Percentiles rank a stretch among this genome's conserved stretches.
Evolutionary conservation across 2,888 invertebrate genomes (phyloP).

Genomic region (Cancer borealis): DNA sequence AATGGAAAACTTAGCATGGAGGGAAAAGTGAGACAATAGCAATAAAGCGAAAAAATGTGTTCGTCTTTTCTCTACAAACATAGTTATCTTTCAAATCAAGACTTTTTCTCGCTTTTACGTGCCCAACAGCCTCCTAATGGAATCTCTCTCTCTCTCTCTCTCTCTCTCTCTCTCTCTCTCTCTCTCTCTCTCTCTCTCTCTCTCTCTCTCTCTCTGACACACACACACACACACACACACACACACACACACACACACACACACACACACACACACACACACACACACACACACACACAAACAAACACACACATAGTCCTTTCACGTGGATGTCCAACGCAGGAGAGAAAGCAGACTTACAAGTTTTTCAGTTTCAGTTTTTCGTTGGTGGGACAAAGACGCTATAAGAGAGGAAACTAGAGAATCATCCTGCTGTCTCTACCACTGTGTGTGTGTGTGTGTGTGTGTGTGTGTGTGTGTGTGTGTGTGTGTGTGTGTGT

Average conservation of each 20-base stretch:
- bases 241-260: neutral
- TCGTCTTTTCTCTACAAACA: neutral
- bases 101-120: neutral
- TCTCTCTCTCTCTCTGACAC: slow-evolving; percentile 15
- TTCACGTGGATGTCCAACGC: neutral
- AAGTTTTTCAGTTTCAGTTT: neutral
- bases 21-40: neutral
- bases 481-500: slow-evolving; percentile 13
- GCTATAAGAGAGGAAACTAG: neutral
- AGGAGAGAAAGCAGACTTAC: neutral
- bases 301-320: neutral
- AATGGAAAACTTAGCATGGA: neutral
- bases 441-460: neutral
- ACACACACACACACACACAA: neutral
- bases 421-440: neutral
- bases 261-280: neutral
- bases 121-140: neutral
- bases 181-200: slow-evolving; percentile 40
- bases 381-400: neutral
- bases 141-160: slow-evolving; percentile 24
- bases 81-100: neutral
- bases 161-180: slow-evolving; percentile 29
- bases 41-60: neutral
- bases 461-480: slow-evolving; percentile 20
- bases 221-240: neutral